A percentile compares a stretch with the other conserved stretches of the same genome.
These are phyloP conservation scores for Volucella inflata DNA, from an alignment of 2,888 invertebrate species.

Conservation along the genomic window DNA sequence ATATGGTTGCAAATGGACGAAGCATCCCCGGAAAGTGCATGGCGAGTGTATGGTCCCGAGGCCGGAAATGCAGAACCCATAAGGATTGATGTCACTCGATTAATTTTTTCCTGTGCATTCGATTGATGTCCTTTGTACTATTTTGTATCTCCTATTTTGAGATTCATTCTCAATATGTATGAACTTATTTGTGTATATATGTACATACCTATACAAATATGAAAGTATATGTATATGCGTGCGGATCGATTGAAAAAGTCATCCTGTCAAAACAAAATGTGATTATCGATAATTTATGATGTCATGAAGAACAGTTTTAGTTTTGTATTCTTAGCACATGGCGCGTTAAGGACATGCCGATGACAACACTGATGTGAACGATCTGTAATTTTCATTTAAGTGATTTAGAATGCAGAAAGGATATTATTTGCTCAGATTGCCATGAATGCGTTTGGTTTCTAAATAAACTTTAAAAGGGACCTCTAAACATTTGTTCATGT, in stretches of 20 bases:
- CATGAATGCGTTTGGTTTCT: constrained; percentile 44
- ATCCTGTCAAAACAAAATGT: constrained; percentile 83
- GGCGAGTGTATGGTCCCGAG: constrained; percentile 61
- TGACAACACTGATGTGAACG: constrained; percentile 70
- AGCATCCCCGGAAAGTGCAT: constrained; percentile 42
- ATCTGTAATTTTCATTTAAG: constrained; percentile 74
- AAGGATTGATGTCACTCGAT: constrained; percentile 74
- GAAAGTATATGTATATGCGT: neutral
- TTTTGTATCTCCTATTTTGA: constrained; percentile 72
- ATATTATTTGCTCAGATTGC: constrained; percentile 69
- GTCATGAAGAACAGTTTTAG: constrained; percentile 79
- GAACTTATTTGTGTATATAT: no score
- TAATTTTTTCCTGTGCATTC: constrained; percentile 71
- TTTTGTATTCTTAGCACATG: constrained; percentile 62
- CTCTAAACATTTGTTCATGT: no score
- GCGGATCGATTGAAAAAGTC: constrained; percentile 71
- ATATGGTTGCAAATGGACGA: constrained; percentile 59
- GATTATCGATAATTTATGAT: constrained; percentile 84
- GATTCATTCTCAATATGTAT: constrained; percentile 30
- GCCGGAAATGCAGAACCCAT: constrained; percentile 74
- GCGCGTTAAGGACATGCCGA: constrained; percentile 66
- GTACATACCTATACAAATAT: no score
- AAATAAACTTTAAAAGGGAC: constrained; percentile 4
- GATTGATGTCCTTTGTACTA: constrained; percentile 69
- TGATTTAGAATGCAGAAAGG: constrained; percentile 63